Conservation (phyloP, 1,140 invertebrate genomes). For the Aplysia californica region DNA sequence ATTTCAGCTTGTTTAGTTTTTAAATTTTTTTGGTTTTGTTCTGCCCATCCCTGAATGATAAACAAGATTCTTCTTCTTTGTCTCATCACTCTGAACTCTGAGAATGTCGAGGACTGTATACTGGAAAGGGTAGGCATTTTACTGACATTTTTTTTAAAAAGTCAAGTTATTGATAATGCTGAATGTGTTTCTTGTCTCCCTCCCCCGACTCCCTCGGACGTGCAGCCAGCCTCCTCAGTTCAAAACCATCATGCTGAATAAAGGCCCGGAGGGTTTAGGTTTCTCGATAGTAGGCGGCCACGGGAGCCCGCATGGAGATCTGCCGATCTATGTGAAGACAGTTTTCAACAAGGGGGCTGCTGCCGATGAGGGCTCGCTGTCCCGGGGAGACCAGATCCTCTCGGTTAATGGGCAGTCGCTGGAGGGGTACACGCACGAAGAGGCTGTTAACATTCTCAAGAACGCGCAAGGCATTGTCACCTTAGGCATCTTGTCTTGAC, state of each 20-base stretch:
- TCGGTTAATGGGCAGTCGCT: conserved; percentile 71
- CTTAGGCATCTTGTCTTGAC: conserved; percentile 68
- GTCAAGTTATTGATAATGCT: no score
- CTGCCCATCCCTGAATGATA: no score
- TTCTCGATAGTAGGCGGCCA: conserved; percentile 86
- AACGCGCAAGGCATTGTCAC: conserved; percentile 71
- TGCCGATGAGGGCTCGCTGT: conserved; percentile 75
- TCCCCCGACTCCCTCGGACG: no score
- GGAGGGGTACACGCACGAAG: conserved; percentile 73
- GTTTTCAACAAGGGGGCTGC: conserved; percentile 82
- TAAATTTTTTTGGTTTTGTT: no score
- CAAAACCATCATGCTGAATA: conserved; percentile 74
- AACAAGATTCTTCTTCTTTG: no score
- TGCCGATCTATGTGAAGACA: conserved; percentile 87
- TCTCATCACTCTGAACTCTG: no score
- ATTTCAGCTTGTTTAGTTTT: not conserved
- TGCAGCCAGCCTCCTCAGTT: conserved; percentile 52
- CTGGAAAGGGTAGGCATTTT: no score
- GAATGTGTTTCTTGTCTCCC: not conserved
- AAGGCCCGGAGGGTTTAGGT: conserved; percentile 80
- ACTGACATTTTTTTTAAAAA: no score
- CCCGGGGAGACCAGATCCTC: conserved; percentile 74
- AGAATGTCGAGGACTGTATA: no score
- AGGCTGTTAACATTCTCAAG: conserved; percentile 75
- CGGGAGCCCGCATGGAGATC: conserved; percentile 79